Percentiles rank a stretch among this genome's conserved stretches.
Evolutionary conservation across 1,140 invertebrate genomes (phyloP).

Genomic region (Metopolophium dirhodum): DNA sequence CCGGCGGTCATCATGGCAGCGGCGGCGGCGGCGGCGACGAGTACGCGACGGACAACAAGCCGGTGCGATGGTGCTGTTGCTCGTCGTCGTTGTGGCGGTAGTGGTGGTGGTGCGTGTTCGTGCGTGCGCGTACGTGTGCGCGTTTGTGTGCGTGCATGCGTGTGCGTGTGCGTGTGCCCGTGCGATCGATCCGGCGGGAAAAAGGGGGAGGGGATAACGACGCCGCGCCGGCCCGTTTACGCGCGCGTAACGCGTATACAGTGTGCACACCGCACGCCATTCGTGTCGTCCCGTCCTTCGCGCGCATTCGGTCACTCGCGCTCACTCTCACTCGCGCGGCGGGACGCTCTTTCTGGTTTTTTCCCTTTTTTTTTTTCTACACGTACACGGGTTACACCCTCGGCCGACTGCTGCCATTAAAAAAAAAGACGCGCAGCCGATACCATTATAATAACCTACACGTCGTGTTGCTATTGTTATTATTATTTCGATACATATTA

Average conservation of each 20-base stretch:
- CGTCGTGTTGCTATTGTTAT: not conserved
- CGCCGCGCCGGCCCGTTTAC: not conserved
- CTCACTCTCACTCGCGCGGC: not conserved
- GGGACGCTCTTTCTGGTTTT: not conserved
- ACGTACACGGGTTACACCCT: not conserved
- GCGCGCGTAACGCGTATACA: not conserved
- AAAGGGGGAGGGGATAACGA: not conserved
- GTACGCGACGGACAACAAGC: not conserved
- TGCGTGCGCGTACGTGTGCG: not conserved
- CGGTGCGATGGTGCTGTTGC: not conserved
- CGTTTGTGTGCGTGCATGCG: not conserved
- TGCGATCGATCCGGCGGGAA: constrained; percentile 5
- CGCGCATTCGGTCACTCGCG: not conserved
- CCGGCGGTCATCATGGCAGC: not conserved
- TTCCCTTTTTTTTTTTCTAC: not conserved
- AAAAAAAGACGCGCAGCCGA: not conserved
- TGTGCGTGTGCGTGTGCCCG: not conserved
- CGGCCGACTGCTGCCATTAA: constrained; percentile 16
- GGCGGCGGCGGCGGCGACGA: no score
- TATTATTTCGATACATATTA: not conserved
- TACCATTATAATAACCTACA: not conserved
- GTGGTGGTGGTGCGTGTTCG: not conserved
- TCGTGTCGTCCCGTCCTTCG: not conserved
- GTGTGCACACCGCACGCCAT: constrained; percentile 23
- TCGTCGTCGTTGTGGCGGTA: not conserved